Evolutionary conservation across 2,113 vertebrate species (phyloP), one percentile per base, ranked within the genome.

Genomic region (human (Homo sapiens)): DNA sequence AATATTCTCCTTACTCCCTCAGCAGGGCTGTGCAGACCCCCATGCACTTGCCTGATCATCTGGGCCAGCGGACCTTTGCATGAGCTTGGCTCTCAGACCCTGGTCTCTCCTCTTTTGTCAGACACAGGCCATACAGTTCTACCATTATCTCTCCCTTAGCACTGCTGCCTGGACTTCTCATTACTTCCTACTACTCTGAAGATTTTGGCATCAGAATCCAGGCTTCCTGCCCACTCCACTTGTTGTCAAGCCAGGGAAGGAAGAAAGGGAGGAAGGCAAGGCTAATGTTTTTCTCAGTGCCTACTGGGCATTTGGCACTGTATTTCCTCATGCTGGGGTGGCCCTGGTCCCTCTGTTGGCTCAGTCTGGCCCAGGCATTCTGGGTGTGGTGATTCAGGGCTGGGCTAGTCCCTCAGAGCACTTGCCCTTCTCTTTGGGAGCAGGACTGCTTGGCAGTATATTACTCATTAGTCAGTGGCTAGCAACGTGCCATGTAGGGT

Each of bases 241-340:
- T 57, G 91, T 86, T 95, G 12, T 81, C 32, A 89, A 94, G 97
- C 97, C 96, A 96, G 96, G 93, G 50, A 76, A 95, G 89, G 91
- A 83, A 97, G 76, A 70, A 68, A 94, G 82, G 89, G 86, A 94
- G 96, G 91, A 86, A 97, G 86, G 96, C 86, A 40, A 68, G 90
- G 92, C 78, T 81, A 52, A 59, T 94, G 94, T 91, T 97, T 95
- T 93, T 89, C 89, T 97, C 73, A 5, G 35, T 40, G 25, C 96
- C 94, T 83, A 32, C 91, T 87, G 95, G 66, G 73, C 48, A 80
- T 73, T 86, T 96, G 93, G 95, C 97, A 82, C 55, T 80, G 84
- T 22, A 76, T n/a, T 85, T 83, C 76, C 64, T 81, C 68, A 57
- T 72, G 75, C 96, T 94, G 87, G 57, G 40, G 50, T 64, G 38